Base-by-base conservation (phyloP, 2,888 invertebrate genomes). In the Polyommatus icarus region DNA sequence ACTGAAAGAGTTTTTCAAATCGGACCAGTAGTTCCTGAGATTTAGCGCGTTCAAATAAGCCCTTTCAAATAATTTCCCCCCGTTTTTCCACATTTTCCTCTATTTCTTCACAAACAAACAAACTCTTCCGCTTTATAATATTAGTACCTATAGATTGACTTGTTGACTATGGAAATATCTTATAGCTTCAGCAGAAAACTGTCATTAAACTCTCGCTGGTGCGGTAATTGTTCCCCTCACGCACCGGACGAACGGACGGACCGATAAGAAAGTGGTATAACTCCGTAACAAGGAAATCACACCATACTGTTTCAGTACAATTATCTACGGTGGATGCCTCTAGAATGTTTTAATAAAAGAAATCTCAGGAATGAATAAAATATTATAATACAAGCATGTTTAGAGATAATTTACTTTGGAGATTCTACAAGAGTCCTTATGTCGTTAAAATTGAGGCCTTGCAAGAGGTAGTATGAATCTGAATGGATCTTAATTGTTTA, bases 261-360 rank as follows among this genome's bases (percentile, higher is more conserved):
- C 36, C 40, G 15, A 72, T 72, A n/a, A 72, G 72, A 72, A 72
- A 72, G 72, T 72, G 71, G n/a, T 36, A 71, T 36, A 36, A 36
- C 3, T 10, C 32, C 3, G n/a, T 3, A 32, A 72, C 72, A 20
- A 72, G 36, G 72, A 72, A 40, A 72, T 20, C 72, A 40, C 40
- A 72, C 40, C 72, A 40, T 72, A 40, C 20, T 40, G 40, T 40
- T n/a, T 40, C 20, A n/a, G 72, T 1, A 18, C 67, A 67, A 67
- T 72, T 72, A 72, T 72, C 20, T 15, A 72, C 72, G 72, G 40
- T 72, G 71, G n/a, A 71, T 72, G 36, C 72, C 10, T 72, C 72
- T 18, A 40, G 40, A 72, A 72, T 67, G 29, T 32, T 67, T 67
- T 15, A 32, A 32, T 67, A 67, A 67, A 1, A 67, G 67, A 67